A percentile compares a stretch with the other conserved stretches of the same genome.
Conservation (phyloP, 30 jellyfish, hydroid and myxozoan genomes). For the Hydractinia symbiolongicarpus region DNA sequence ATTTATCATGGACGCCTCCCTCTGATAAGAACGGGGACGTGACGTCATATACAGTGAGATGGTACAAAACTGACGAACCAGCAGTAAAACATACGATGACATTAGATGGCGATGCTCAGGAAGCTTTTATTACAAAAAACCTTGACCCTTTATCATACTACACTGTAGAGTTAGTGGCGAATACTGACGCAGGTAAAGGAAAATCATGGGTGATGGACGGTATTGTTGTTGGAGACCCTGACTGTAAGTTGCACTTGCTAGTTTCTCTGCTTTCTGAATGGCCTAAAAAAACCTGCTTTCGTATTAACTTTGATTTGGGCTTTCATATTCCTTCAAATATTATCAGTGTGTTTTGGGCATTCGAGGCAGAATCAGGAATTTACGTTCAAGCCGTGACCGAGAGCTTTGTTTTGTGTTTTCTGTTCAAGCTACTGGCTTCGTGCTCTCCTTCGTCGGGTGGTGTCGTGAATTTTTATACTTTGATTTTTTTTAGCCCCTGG, state of each 20-base stretch:
- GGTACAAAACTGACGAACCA: background rate
- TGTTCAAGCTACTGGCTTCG: too few relatives aligned
- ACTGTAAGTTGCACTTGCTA: background rate
- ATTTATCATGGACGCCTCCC: conserved; percentile 17
- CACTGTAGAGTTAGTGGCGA: conserved; percentile 15
- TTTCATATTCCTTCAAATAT: background rate
- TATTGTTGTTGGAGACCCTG: conserved; percentile 6
- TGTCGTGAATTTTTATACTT: background rate
- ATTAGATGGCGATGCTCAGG: background rate
- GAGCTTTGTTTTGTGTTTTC: too few relatives aligned
- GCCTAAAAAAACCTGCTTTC: background rate
- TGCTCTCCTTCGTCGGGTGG: too few relatives aligned
- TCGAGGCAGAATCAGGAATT: too few relatives aligned
- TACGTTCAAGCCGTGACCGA: too few relatives aligned
- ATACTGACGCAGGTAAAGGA: conserved; percentile 3
- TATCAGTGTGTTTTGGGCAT: too few relatives aligned
- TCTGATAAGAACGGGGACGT: background rate
- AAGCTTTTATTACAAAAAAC: background rate
- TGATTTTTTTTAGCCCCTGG: conserved; percentile 24
- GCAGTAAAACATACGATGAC: background rate
- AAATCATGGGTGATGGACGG: conserved; percentile 15
- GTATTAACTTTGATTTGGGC: background rate
- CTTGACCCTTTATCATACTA: background rate
- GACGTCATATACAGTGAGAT: background rate
- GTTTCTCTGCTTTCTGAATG: background rate